phyloP scores from a whole-genome alignment of 2,113 vertebrate species.

The Geococcyx californianus region DNA sequence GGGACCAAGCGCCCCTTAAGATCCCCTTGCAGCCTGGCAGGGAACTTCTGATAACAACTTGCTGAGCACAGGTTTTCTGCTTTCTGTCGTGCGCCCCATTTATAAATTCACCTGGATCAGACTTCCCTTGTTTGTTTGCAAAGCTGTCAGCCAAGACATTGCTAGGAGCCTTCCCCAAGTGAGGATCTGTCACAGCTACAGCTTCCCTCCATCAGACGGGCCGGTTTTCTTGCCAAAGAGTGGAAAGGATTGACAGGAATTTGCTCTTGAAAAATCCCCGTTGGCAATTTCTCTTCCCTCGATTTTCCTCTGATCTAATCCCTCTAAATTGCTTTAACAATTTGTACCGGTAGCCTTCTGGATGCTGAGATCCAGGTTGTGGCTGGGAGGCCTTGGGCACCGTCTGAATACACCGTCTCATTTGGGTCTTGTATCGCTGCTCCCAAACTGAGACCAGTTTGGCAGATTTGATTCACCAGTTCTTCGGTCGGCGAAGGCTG shows the following conservation, averaged over 20 bases:
- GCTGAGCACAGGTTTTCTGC: neutral
- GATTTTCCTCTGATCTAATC: neutral
- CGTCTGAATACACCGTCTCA: neutral
- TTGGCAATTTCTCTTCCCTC: neutral
- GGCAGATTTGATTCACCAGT: neutral
- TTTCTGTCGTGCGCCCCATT: neutral
- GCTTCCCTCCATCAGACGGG: neutral
- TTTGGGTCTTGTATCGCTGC: neutral
- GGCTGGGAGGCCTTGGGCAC: neutral
- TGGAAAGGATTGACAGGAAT: neutral
- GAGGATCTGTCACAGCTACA: neutral
- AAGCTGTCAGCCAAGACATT: neutral
- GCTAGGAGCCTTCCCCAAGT: neutral
- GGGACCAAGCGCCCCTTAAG: neutral
- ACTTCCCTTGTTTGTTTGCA: neutral
- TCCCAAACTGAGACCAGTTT: neutral
- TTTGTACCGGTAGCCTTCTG: rapidly evolving
- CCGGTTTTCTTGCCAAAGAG: neutral
- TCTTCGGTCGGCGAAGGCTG: neutral
- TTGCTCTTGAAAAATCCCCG: neutral
- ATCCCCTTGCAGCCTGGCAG: neutral
- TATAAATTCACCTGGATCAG: neutral
- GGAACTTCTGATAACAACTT: neutral
- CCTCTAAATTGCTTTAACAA: neutral
- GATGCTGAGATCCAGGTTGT: neutral